These are phyloP conservation scores for Neodiprion fabricii DNA, from an alignment of 1,140 invertebrate genomes.

Conservation along the genomic window DNA sequence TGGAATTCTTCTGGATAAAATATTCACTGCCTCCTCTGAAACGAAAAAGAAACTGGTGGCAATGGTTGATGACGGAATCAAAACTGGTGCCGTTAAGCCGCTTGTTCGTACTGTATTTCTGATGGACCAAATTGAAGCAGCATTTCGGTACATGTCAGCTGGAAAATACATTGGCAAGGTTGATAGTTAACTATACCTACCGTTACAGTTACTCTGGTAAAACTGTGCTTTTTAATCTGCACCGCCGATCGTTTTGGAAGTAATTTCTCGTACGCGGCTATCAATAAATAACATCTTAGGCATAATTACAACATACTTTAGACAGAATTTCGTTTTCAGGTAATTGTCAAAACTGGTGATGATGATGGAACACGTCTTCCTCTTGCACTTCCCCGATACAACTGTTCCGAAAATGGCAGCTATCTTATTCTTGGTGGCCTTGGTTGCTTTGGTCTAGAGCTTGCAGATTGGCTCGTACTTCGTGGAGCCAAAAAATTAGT, in stretches of 20 bases:
- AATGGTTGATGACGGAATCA: constrained; percentile 11
- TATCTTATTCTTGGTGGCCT: constrained; percentile 72
- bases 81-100: constrained; percentile 59
- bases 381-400: constrained; percentile 61
- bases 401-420: constrained; percentile 57
- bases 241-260: no score
- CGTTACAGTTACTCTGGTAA: background rate
- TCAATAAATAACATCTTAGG: no score
- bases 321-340: constrained; percentile 37
- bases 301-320: no score
- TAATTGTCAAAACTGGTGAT: constrained; percentile 69
- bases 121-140: constrained; percentile 57
- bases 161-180: constrained; percentile 80
- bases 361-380: constrained; percentile 41
- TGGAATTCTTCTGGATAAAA: constrained; percentile 82
- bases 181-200: background rate
- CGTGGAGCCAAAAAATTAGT: constrained; percentile 74
- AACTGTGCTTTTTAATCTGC: no score
- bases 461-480: constrained; percentile 77
- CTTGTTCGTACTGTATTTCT: constrained; percentile 56
- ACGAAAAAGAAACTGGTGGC: background rate
- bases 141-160: constrained; percentile 70
- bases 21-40: constrained; percentile 62
- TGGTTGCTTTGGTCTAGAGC: constrained; percentile 83
- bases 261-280: no score